These are phyloP conservation scores for Lophotriccus pileatus DNA, from an alignment of 2,797 vertebrate genomes.

Conservation along the genomic window DNA sequence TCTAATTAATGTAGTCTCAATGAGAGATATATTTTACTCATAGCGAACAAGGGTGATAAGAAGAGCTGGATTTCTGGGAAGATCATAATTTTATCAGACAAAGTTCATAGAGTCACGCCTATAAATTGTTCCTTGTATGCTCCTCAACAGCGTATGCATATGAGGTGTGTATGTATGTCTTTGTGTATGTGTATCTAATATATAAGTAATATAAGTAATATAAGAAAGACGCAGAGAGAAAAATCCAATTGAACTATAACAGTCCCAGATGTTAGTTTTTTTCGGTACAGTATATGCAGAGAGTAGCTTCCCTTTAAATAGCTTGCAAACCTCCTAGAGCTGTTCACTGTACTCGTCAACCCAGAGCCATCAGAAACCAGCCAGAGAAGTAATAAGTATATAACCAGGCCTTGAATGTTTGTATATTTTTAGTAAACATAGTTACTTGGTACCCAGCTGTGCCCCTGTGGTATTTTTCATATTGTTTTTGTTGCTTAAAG, in stretches of 20 bases:
- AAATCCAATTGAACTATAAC: not conserved
- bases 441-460: slow-evolving; percentile 52
- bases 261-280: slow-evolving; percentile 18
- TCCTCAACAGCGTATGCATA: not conserved
- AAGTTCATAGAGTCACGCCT: not conserved
- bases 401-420: slow-evolving; percentile 9
- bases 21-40: not conserved
- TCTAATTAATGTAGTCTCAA: not conserved
- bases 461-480: slow-evolving; percentile 31
- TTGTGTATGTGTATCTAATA: not conserved
- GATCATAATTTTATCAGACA: not conserved
- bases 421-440: slow-evolving; percentile 54
- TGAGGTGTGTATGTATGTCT: not conserved
- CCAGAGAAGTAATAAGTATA: not conserved
- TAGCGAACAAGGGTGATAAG: not conserved
- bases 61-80: not conserved
- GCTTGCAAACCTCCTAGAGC: not conserved
- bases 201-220: not conserved
- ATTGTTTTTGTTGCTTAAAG: slow-evolving; percentile 40
- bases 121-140: not conserved
- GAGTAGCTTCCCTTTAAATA: not conserved
- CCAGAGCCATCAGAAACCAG: slow-evolving; percentile 23
- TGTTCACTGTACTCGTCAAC: not conserved
- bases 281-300: not conserved
- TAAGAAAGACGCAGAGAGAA: not conserved